phyloP scores from a whole-genome alignment of 1,140 invertebrate genomes.

The Atta cephalotes region DNA sequence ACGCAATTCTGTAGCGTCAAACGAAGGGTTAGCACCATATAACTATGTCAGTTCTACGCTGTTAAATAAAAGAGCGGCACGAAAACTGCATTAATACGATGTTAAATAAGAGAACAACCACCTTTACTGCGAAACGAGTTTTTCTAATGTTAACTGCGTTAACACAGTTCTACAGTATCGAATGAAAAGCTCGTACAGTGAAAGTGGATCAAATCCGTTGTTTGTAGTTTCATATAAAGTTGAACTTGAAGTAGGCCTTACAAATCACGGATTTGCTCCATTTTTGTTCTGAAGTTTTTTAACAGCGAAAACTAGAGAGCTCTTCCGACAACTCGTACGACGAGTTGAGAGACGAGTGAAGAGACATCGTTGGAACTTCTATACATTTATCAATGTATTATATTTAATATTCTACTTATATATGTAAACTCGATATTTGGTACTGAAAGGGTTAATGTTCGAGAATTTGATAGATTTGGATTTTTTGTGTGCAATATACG shows the following conservation, averaged over 20 bases:
- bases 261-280: background rate
- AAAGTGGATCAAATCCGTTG: background rate
- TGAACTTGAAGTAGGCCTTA: background rate
- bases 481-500: conserved; percentile 7
- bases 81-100: background rate
- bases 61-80: background rate
- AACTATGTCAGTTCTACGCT: background rate
- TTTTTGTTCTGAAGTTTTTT: background rate
- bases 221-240: background rate
- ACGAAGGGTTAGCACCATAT: background rate
- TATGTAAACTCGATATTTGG: conserved; percentile 10
- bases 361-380: conserved; percentile 18
- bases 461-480: conserved; percentile 24
- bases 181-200: background rate
- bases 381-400: conserved; percentile 30
- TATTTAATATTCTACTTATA: conserved; percentile 30
- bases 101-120: background rate
- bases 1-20: background rate
- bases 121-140: conserved; percentile 8
- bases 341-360: background rate
- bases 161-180: background rate
- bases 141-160: background rate
- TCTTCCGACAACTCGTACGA: background rate
- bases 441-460: conserved; percentile 43
- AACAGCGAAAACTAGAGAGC: background rate